Base-by-base conservation (phyloP, 2,113 vertebrate species). In the Antechinus flavipes region DNA sequence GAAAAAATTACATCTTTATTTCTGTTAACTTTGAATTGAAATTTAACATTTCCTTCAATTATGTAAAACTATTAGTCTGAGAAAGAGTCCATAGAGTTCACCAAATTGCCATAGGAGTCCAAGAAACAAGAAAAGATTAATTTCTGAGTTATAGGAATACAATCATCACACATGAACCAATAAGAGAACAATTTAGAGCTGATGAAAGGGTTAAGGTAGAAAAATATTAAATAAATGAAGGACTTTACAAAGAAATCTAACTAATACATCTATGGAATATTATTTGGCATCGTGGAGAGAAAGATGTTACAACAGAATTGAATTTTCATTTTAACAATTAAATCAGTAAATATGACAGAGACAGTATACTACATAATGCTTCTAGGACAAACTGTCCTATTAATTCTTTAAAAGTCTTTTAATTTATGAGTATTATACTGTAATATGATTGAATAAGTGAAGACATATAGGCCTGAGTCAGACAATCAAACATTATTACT, bases 341-440 rank as follows among this genome's bases (percentile, higher is more conserved):
- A 96, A 96, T 96, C 97, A 58, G 4, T 90, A 95, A 95, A 96
- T 96, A 97, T 91, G 96, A 97, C 96, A 96, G 91, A 97, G 47
- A 96, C 90, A 96, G 94, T 52, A 97, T 95, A 90, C 76, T 94
- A 90, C 54, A 24, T 95, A 96, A 42, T 53, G 95, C 58, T 92
- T 92, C 95, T 96, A 97, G 92, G 61, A 97, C 89, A 95, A 97
- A 95, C 58, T 97, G 27, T 97, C 92, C 94, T 96, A 97, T 98
- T 96, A 97, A 95, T 98, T 98, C 90, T 98, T 98, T 97, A 95
- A 97, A 97, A 97, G 93, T 93, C 84, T 98, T 98, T 98, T 98
- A 68, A 98, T 98, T 98, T 98, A 98, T 91, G 1, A 97, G 95
- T 93, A 97, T 94, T 94, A 91, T 95, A 90, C 98, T 93, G 93